Conservation (phyloP, 2,113 vertebrate genomes). For the Coryphaenoides rupestris region DNA sequence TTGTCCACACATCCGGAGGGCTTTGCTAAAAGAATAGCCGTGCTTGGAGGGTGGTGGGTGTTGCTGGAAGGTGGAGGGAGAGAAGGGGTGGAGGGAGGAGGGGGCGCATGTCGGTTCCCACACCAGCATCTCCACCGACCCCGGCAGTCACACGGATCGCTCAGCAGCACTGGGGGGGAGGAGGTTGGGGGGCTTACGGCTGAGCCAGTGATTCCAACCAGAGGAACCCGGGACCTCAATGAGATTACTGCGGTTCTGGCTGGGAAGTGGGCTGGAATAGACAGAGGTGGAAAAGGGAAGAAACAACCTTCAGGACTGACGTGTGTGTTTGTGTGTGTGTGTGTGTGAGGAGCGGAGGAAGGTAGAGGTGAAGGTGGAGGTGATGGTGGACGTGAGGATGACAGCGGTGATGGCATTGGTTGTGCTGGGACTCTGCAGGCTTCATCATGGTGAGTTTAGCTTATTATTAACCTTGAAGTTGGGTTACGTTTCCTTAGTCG, state of each 20-base stretch:
- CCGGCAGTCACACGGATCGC: conserved; percentile 29
- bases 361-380: conserved; percentile 4
- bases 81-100: background rate
- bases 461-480: background rate
- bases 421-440: conserved; percentile 57
- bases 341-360: background rate
- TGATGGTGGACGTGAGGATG: conserved; percentile 31
- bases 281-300: no score
- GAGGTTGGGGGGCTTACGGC: no score
- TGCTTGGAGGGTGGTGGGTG: conserved; percentile 24
- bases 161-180: no score
- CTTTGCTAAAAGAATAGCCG: conserved; percentile 58
- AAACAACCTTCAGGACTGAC: no score
- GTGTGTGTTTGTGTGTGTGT: no score
- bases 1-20: conserved; percentile 74
- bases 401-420: conserved; percentile 44
- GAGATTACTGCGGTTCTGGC: no score
- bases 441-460: conserved; percentile 57
- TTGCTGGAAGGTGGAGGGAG: conserved; percentile 17
- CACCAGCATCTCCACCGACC: conserved; percentile 20
- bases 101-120: background rate
- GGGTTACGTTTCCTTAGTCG: background rate
- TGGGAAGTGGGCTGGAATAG: no score
- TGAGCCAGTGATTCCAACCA: no score
- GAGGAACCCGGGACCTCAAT: no score